phyloP scores from a whole-genome alignment of 2,888 invertebrate genomes.

The Adelphocoris suturalis region DNA sequence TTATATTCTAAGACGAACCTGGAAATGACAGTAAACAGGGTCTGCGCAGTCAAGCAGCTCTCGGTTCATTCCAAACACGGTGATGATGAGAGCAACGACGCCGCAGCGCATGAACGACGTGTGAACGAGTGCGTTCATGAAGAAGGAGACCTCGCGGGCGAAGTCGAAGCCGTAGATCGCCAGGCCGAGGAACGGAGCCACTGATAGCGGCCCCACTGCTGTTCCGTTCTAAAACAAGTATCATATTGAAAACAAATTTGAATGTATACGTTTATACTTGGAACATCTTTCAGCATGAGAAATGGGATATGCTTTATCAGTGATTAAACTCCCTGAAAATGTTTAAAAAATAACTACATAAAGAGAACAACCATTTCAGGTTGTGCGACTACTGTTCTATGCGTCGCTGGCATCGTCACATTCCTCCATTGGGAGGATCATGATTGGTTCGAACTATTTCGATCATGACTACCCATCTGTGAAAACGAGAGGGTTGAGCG shows the following conservation, averaged over 20 bases:
- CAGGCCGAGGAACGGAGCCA: conserved; percentile 84
- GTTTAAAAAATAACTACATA: too few species aligned
- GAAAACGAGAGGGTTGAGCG: too few species aligned
- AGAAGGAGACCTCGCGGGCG: conserved; percentile 82
- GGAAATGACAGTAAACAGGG: conserved; percentile 81
- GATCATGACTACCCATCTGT: too few species aligned
- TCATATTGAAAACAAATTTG: neutral
- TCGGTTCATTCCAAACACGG: conserved; percentile 84
- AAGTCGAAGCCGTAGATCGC: conserved; percentile 87
- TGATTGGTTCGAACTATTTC: too few species aligned
- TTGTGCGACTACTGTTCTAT: too few species aligned
- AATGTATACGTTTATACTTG: too few species aligned
- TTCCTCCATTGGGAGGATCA: too few species aligned
- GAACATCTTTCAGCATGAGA: too few species aligned
- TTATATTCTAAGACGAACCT: conserved; percentile 80
- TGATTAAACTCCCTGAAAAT: too few species aligned
- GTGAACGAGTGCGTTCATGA: conserved; percentile 84
- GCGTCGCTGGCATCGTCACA: too few species aligned
- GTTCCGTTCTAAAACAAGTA: conserved; percentile 83
- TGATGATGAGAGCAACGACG: conserved; percentile 83
- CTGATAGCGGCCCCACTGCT: conserved; percentile 84
- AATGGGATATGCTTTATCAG: too few species aligned
- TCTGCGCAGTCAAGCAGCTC: conserved; percentile 81
- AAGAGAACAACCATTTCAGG: too few species aligned
- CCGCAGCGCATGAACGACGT: conserved; percentile 85